Conservation (phyloP, 2,888 invertebrate species). For the Yponomeuta sedellus region DNA sequence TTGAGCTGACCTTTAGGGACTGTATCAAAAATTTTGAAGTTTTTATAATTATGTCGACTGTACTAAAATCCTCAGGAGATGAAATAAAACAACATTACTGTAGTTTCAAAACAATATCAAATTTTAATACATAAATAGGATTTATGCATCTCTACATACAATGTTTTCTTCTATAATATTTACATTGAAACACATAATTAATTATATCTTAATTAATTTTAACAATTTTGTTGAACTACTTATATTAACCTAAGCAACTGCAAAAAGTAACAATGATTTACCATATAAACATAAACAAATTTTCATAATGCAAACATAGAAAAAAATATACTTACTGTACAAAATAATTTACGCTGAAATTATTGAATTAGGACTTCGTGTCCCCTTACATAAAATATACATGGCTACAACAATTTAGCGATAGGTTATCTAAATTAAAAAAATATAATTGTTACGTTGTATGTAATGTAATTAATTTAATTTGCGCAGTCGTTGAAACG, state of each 20-base stretch:
- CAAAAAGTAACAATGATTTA: constrained; percentile 53
- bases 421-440: neutral
- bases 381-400: neutral
- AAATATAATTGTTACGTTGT: neutral
- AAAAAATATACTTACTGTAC: constrained; percentile 47
- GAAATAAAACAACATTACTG: constrained; percentile 69
- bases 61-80: too few relatives aligned
- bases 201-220: constrained; percentile 44
- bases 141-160: constrained; percentile 75
- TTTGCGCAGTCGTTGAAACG: neutral
- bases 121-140: constrained; percentile 75
- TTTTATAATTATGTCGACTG: too few relatives aligned
- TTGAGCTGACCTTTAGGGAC: too few relatives aligned
- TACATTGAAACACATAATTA: constrained; percentile 72
- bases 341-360: constrained; percentile 62
- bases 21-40: too few relatives aligned
- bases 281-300: constrained; percentile 43
- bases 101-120: constrained; percentile 68
- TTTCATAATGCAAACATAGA: constrained; percentile 52
- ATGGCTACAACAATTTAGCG: neutral
- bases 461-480: neutral
- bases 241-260: constrained; percentile 59
- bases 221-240: constrained; percentile 55
- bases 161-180: constrained; percentile 69
- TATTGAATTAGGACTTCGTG: neutral